These are phyloP conservation scores for Gavia stellata DNA, from an alignment of 2,113 vertebrate species.

Conservation along the genomic window DNA sequence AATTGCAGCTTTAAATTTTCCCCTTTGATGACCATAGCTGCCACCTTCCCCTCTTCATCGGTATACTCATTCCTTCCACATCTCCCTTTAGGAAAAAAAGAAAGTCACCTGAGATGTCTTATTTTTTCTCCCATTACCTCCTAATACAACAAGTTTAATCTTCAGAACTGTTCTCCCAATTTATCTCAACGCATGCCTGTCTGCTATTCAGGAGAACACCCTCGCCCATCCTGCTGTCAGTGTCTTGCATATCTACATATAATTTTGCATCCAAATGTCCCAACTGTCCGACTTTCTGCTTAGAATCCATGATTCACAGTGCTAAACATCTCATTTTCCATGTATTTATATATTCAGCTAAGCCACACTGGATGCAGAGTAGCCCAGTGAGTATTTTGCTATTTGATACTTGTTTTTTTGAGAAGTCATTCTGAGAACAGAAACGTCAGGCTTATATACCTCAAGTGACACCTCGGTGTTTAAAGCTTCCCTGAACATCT, in stretches of 20 bases:
- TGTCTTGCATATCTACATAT: background rate
- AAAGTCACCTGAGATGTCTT: background rate
- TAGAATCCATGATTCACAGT: background rate
- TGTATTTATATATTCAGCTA: background rate
- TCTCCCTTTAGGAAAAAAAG: background rate
- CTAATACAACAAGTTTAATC: background rate
- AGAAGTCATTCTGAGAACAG: background rate
- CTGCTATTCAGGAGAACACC: background rate
- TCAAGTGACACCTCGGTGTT: background rate
- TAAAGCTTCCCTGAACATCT: background rate
- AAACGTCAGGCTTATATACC: background rate
- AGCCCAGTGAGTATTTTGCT: background rate
- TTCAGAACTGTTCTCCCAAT: background rate
- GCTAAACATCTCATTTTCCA: background rate
- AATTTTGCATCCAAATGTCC: background rate
- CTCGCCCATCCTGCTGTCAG: background rate
- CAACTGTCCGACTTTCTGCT: background rate
- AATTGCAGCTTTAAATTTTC: background rate
- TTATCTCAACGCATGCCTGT: background rate
- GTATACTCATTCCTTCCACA: background rate
- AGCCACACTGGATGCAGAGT: background rate
- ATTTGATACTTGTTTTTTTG: background rate
- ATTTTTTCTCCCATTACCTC: background rate
- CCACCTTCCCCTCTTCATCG: background rate
- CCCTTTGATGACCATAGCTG: background rate